Base-by-base conservation (phyloP, 2,888 invertebrate species). In the Pardosa pseudoannulata region DNA sequence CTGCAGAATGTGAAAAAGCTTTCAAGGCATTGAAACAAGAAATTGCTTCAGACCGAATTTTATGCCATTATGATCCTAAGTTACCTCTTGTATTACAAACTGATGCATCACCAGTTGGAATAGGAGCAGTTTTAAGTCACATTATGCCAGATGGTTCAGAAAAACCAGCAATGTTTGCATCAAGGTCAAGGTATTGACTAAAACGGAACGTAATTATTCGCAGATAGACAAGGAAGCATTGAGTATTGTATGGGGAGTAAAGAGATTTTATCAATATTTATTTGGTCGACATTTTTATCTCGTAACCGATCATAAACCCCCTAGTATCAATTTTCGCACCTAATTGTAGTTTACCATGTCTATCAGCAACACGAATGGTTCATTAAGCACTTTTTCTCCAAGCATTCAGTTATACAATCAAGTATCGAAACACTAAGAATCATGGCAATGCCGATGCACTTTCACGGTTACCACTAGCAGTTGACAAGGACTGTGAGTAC, bases 221-320 rank as follows among this genome's bases (percentile, higher is more conserved):
- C 91, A 91, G 88, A 88, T 91, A 16, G 91, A 92, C 72, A 90
- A 91, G 88, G 91, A 92, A 89, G 91, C 91, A 1, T 88, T 90
- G 27, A 90, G 90, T 56, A 72, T 91, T 32, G 86, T 90, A 32
- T 91, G 89, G 89, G 90, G 90, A 46, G 89, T 91, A 29, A 89
- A 90, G 74, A n/a, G n/a, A n/a, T n/a, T n/a, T n/a, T n/a, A n/a
- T n/a, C n/a, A n/a, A n/a, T n/a, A n/a, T n/a, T n/a, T n/a, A n/a
- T n/a, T n/a, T n/a, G n/a, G 65, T 65, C 65, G 73, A 65, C 75
- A 75, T 75, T 75, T 75, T 75, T 64, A 75, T 75, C 75, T 64
- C 64, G 75, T 75, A 75, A 75, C 75, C 65, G 75, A 75, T 75
- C 75, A 75, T 65, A 64, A 75, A 75, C 75, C 75, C 75, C 75